Evolutionary conservation across 2,797 vertebrate species (phyloP).

Genomic region (Poliocrania exsul): DNA sequence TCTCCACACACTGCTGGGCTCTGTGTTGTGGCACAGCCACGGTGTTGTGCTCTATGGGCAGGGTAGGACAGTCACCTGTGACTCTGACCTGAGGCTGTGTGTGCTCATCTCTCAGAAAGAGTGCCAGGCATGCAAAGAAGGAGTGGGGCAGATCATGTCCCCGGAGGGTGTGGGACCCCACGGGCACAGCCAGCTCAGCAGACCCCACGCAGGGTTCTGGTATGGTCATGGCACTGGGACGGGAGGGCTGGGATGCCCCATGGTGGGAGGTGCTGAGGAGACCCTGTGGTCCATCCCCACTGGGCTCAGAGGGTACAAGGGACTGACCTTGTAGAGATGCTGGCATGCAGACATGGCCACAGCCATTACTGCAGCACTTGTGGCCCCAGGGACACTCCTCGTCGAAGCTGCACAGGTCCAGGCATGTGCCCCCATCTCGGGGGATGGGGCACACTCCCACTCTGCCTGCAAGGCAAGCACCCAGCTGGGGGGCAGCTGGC

Average conservation of each 20-base stretch:
- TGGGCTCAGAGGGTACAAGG: not conserved
- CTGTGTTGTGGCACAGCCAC: not conserved
- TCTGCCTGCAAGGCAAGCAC: conserved; percentile 1
- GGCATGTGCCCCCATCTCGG: fast-evolving
- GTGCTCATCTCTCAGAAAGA: not conserved
- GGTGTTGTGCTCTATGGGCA: fast-evolving
- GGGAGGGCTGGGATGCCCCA: not conserved
- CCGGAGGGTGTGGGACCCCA: not conserved
- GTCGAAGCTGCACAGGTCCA: not conserved
- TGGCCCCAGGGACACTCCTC: conserved; percentile 24
- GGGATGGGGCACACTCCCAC: not conserved
- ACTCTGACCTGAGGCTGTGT: not conserved
- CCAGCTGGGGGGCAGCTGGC: not conserved
- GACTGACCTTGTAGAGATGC: not conserved
- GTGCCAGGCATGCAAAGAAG: not conserved
- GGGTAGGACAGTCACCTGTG: not conserved
- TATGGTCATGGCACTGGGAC: fast-evolving
- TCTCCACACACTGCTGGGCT: fast-evolving
- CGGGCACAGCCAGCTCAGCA: not conserved
- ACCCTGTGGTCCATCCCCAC: not conserved
- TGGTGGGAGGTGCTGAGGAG: not conserved
- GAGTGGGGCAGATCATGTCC: not conserved
- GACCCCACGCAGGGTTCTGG: not conserved
- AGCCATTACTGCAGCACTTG: conserved; percentile 40
- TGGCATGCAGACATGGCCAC: not conserved